Evolutionary conservation across 2,797 vertebrate species (phyloP).

Genomic region (Sebastes wilsoni): DNA sequence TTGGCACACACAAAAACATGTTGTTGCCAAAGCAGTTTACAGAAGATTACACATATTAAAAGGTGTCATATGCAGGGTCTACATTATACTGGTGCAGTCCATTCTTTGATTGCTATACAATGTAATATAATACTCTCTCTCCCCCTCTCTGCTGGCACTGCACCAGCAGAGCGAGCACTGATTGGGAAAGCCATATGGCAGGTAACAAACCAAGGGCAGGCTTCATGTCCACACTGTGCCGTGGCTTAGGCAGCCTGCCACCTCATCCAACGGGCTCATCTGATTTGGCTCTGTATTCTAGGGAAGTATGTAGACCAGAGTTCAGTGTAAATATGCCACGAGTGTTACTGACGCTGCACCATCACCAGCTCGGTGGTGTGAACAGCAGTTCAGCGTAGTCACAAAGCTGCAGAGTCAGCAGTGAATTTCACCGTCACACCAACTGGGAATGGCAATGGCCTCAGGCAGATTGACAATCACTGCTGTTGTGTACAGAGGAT

Average conservation of each 20-base stretch:
- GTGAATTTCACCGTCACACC: slow-evolving; percentile 20
- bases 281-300: slow-evolving; percentile 37
- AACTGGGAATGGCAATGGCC: slow-evolving; percentile 25
- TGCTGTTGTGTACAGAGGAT: background rate
- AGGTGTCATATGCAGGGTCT: too few relatives aligned
- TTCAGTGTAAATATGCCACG: slow-evolving; percentile 28
- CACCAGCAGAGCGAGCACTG: slow-evolving; percentile 59
- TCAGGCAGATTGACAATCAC: slow-evolving; percentile 29
- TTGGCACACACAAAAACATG: too few relatives aligned
- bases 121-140: background rate
- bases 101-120: too few relatives aligned
- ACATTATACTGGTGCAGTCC: too few relatives aligned
- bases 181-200: slow-evolving; percentile 77
- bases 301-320: slow-evolving; percentile 29
- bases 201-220: slow-evolving; percentile 72
- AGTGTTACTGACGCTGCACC: slow-evolving; percentile 35
- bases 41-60: too few relatives aligned
- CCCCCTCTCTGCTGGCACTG: slow-evolving; percentile 35
- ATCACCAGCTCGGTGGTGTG: slow-evolving; percentile 3
- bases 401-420: slow-evolving; percentile 31
- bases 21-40: too few relatives aligned
- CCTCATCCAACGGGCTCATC: slow-evolving; percentile 55
- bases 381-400: slow-evolving; percentile 25
- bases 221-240: slow-evolving; percentile 56
- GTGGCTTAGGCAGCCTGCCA: slow-evolving; percentile 62